Evolutionary conservation across 2,113 vertebrate genomes (phyloP).

Genomic region (Uropsilus gracilis): DNA sequence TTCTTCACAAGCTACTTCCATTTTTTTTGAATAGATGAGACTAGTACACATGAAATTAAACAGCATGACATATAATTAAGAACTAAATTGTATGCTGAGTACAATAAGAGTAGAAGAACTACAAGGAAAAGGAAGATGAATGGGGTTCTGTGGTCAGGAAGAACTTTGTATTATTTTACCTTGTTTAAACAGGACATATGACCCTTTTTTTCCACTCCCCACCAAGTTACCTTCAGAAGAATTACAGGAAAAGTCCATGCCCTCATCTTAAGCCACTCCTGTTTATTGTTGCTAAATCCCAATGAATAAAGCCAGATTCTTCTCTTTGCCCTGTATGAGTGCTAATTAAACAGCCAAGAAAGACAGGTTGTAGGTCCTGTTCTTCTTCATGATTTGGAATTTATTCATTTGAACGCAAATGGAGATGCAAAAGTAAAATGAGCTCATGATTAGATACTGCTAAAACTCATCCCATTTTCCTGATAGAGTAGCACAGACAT

Average conservation of each 20-base stretch:
- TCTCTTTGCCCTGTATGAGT: slow-evolving; percentile 1
- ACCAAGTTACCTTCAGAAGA: slow-evolving; percentile 12
- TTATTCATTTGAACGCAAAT: slow-evolving; percentile 40
- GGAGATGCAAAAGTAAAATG: slow-evolving; percentile 36
- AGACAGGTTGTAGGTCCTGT: slow-evolving; percentile 58
- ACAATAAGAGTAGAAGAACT: neutral
- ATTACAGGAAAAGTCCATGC: slow-evolving; percentile 31
- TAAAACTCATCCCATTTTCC: neutral
- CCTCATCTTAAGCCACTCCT: slow-evolving; percentile 55
- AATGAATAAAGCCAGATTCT: slow-evolving; percentile 61
- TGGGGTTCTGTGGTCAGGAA: neutral
- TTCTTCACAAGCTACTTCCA: neutral
- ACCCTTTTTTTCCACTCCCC: neutral
- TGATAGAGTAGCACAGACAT: neutral
- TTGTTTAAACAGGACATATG: neutral
- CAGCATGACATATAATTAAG: neutral
- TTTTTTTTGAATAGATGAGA: neutral
- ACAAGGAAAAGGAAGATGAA: slow-evolving; percentile 14
- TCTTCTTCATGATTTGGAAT: slow-evolving; percentile 52
- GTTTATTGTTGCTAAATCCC: slow-evolving; percentile 67
- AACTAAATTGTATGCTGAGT: slow-evolving; percentile 4
- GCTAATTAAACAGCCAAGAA: slow-evolving; percentile 50
- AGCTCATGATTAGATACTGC: neutral
- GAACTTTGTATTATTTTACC: slow-evolving; percentile 33
- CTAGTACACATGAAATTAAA: neutral